Conservation (phyloP, 2,797 vertebrate species). For the Florisuga fusca region DNA sequence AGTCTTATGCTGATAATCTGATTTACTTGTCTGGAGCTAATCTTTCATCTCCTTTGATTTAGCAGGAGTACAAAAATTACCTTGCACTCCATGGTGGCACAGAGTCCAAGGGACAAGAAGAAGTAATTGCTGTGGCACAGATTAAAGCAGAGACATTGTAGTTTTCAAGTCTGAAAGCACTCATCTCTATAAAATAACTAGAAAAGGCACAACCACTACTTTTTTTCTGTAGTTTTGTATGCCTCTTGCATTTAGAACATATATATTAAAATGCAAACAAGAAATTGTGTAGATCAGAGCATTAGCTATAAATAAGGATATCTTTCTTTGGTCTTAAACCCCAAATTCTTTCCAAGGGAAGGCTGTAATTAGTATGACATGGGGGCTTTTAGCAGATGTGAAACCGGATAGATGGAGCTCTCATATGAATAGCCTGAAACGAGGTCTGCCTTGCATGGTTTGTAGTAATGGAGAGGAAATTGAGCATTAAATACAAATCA, state of each 20-base stretch:
- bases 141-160: not conserved
- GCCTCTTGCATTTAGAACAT: not conserved
- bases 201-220: not conserved
- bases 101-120: not conserved
- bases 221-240: not conserved
- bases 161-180: not conserved
- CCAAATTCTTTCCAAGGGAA: constrained; percentile 34
- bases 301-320: not conserved
- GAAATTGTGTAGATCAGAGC: not conserved
- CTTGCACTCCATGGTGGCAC: not conserved
- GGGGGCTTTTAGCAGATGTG: constrained; percentile 75
- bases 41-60: not conserved
- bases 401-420: constrained; percentile 64
- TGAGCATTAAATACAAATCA: constrained; percentile 84
- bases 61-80: not conserved
- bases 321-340: constrained; percentile 26
- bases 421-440: constrained; percentile 75
- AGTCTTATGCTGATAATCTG: not conserved
- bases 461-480: constrained; percentile 81
- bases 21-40: not conserved
- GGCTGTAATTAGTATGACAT: constrained; percentile 63
- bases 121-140: not conserved
- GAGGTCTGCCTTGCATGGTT: constrained; percentile 64
- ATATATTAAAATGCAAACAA: not conserved
- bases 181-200: not conserved